Conservation (phyloP, 2,888 invertebrate genomes). For the Liposcelis brunnea region DNA sequence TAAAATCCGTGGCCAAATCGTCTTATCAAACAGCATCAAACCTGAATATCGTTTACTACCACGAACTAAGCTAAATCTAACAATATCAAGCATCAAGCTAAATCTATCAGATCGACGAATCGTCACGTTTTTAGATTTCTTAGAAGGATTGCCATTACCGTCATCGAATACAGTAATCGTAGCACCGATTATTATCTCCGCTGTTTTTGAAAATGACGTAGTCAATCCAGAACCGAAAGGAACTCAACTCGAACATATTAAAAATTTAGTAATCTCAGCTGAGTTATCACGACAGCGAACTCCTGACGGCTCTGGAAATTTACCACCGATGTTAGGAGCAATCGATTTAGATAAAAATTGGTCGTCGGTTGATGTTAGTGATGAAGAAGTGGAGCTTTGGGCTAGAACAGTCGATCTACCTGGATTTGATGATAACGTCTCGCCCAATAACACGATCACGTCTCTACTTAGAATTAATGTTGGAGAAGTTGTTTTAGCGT, state of each 20-base stretch:
- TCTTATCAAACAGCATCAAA: slow-evolving; percentile 56
- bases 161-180: slow-evolving; percentile 20
- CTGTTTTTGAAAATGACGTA: slow-evolving; percentile 13
- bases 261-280: slow-evolving; percentile 11
- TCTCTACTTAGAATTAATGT: slow-evolving; percentile 51
- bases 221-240: slow-evolving; percentile 14
- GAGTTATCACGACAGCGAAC: slow-evolving; percentile 12
- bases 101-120: slow-evolving; percentile 59
- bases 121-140: slow-evolving; percentile 44
- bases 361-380: slow-evolving; percentile 46
- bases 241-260: slow-evolving; percentile 13
- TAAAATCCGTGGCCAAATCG: slow-evolving; percentile 42
- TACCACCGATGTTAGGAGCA: neutral
- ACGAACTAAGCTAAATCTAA: slow-evolving; percentile 55
- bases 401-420: slow-evolving; percentile 59
- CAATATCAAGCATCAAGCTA: slow-evolving; percentile 50
- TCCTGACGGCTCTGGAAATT: neutral
- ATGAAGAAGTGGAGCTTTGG: slow-evolving; percentile 56
- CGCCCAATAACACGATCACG: slow-evolving; percentile 55
- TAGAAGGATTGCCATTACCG: slow-evolving; percentile 31
- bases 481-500: slow-evolving; percentile 35
- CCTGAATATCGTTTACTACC: slow-evolving; percentile 52
- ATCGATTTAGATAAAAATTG: slow-evolving; percentile 24
- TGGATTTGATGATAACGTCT: slow-evolving; percentile 68
- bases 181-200: slow-evolving; percentile 13